phyloP scores from a whole-genome alignment of 2,113 vertebrate species.

The Phrynosoma blainvillii region DNA sequence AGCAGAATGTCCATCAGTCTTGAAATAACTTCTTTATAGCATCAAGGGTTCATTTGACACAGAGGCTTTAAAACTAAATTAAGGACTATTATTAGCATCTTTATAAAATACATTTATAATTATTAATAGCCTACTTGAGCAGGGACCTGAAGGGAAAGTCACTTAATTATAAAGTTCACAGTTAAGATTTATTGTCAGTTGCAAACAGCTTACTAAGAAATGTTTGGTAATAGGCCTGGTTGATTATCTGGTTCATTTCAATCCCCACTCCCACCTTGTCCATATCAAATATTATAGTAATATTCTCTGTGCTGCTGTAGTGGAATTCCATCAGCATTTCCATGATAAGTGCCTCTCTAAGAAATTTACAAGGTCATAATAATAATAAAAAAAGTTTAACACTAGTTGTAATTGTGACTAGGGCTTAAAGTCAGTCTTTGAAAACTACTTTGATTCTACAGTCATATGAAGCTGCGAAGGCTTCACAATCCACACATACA shows the following conservation, averaged over 20 bases:
- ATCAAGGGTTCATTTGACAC: slow-evolving; percentile 24
- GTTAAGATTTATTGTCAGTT: background rate
- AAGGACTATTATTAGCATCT: slow-evolving; percentile 36
- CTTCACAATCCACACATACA: background rate
- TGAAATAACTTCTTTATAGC: slow-evolving; percentile 37
- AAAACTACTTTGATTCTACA: background rate
- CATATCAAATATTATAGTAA: slow-evolving; percentile 20
- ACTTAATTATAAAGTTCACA: background rate
- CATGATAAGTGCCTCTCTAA: slow-evolving; percentile 24
- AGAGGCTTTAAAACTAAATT: slow-evolving; percentile 41
- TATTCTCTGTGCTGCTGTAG: slow-evolving; percentile 33
- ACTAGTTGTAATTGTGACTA: slow-evolving; percentile 5
- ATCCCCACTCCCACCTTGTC: slow-evolving; percentile 20
- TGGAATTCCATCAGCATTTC: background rate
- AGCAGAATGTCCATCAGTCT: slow-evolving; percentile 23
- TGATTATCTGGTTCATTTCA: slow-evolving; percentile 24
- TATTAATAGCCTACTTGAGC: slow-evolving; percentile 6
- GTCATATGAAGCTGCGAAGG: background rate
- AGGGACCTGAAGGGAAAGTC: background rate
- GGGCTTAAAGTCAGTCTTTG: background rate
- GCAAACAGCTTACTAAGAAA: background rate
- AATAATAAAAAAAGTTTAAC: slow-evolving; percentile 8
- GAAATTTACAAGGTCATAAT: slow-evolving; percentile 29
- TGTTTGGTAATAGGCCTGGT: background rate
- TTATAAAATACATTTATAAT: slow-evolving; percentile 33